A percentile compares a stretch with the other conserved stretches of the same genome.
These are phyloP conservation scores for Serripes groenlandicus DNA, from an alignment of 2,888 invertebrate genomes.

Conservation along the genomic window DNA sequence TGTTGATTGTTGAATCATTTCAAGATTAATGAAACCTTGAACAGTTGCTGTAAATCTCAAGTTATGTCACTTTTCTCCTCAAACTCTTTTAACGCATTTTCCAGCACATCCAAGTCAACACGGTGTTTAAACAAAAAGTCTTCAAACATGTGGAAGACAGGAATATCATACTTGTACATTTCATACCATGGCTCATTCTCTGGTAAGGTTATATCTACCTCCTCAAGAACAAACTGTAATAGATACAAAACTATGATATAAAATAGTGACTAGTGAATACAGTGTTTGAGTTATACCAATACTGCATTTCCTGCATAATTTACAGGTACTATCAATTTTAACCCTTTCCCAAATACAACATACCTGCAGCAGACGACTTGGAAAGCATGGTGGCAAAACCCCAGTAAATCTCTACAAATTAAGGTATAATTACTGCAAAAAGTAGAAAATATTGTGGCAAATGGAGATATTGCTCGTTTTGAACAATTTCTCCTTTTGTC, in stretches of 20 bases:
- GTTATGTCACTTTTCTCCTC: conserved; percentile 6
- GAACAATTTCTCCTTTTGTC: not conserved
- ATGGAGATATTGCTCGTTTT: not conserved
- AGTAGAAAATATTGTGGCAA: not conserved
- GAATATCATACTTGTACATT: conserved; percentile 94
- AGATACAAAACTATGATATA: no score
- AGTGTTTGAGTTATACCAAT: no score
- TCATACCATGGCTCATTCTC: conserved; percentile 92
- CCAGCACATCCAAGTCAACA: conserved; percentile 77
- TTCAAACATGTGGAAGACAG: conserved; percentile 94
- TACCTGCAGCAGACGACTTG: not conserved
- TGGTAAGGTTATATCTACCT: conserved; percentile 92
- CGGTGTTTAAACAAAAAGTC: conserved; percentile 89
- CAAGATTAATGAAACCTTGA: no score
- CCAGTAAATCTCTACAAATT: no score
- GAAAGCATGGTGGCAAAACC: not conserved
- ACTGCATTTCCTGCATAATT: no score
- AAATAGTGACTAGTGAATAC: no score
- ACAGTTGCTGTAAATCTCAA: no score
- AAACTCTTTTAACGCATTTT: conserved; percentile 66
- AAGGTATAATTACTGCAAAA: not conserved
- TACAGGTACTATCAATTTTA: no score
- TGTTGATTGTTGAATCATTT: no score
- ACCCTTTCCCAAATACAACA: not conserved
- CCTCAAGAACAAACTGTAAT: conserved; percentile 89